These are phyloP conservation scores for Columba janthina DNA, from an alignment of 2,113 vertebrate genomes.

Conservation along the genomic window DNA sequence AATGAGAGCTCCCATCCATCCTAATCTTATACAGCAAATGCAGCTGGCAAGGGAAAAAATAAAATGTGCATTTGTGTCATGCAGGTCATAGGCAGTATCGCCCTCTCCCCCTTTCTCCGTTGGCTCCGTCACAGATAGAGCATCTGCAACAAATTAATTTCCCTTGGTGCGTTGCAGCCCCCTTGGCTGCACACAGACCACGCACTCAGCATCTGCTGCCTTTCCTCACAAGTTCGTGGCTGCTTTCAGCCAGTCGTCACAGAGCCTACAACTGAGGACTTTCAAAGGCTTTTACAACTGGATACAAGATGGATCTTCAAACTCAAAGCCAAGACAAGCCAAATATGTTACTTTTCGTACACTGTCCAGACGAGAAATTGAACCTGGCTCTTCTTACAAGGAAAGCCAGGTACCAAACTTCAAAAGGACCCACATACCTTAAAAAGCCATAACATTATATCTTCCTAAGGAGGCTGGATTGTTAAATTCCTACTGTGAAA, in stretches of 20 bases:
- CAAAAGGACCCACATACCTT: neutral
- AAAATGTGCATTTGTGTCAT: neutral
- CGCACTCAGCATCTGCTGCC: constrained; percentile 9
- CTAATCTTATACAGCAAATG: neutral
- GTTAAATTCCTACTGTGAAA: neutral
- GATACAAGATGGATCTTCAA: constrained; percentile 1
- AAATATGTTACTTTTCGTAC: neutral
- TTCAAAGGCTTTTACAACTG: constrained; percentile 7
- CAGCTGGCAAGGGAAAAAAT: neutral
- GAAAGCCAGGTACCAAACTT: neutral
- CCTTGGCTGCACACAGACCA: neutral
- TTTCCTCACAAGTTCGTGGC: neutral
- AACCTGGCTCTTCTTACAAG: neutral
- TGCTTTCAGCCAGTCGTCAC: neutral
- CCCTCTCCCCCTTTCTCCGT: neutral
- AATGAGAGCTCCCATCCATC: neutral
- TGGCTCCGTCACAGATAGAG: neutral
- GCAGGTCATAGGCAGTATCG: neutral
- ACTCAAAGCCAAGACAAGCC: neutral
- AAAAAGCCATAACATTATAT: neutral
- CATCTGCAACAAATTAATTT: constrained; percentile 38
- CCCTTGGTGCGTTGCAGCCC: neutral
- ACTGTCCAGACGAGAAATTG: neutral
- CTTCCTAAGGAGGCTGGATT: neutral
- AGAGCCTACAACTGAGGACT: fast-evolving